Evolutionary conservation across 2,888 invertebrate genomes (phyloP).

Genomic region (Phoronis australis): DNA sequence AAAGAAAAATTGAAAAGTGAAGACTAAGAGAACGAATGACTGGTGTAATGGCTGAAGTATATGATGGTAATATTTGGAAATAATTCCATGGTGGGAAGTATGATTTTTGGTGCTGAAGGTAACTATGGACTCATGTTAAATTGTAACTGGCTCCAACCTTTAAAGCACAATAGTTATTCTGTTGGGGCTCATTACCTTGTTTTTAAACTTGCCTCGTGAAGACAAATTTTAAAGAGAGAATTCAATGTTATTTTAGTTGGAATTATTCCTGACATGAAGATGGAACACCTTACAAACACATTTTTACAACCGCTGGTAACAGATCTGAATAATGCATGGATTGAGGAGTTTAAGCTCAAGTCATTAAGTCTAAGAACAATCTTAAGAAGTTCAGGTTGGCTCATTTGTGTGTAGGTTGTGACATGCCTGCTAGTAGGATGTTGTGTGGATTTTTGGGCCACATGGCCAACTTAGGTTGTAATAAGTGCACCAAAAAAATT

Average conservation of each 20-base stretch:
- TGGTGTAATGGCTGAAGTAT: constrained; percentile 5
- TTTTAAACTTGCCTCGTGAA: constrained; percentile 9
- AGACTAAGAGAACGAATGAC: no score
- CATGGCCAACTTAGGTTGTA: constrained; percentile 5
- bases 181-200: constrained; percentile 5
- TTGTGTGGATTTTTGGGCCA: constrained; percentile 8
- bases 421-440: constrained; percentile 8
- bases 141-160: constrained; percentile 11
- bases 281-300: constrained; percentile 5
- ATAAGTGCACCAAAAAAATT: constrained; percentile 7
- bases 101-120: not conserved
- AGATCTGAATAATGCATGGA: constrained; percentile 4
- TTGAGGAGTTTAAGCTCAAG: constrained; percentile 2
- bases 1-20: constrained; percentile 7
- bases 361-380: not conserved
- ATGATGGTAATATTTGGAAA: constrained; percentile 9
- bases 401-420: constrained; percentile 6
- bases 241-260: constrained; percentile 8
- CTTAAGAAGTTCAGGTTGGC: constrained; percentile 4
- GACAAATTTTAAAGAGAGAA: constrained; percentile 5
- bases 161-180: constrained; percentile 6
- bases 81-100: constrained; percentile 1
- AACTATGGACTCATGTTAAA: constrained; percentile 8
- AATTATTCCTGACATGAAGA: constrained; percentile 6
- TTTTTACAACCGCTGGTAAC: constrained; percentile 2